A percentile compares a stretch with the other conserved stretches of the same genome.
phyloP scores from a whole-genome alignment of 2,113 vertebrate species.

The Galbula dea region DNA sequence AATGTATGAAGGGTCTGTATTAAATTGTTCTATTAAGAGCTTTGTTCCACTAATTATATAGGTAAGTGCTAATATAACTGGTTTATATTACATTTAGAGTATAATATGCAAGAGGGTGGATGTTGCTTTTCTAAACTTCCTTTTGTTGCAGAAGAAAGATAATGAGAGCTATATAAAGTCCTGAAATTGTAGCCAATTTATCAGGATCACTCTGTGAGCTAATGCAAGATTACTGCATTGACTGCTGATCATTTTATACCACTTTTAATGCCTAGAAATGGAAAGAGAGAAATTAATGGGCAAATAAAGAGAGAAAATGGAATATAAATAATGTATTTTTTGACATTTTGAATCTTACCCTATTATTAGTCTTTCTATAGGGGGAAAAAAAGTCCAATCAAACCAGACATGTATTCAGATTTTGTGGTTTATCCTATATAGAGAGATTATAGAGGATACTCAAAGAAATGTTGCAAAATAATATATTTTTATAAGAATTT shows the following conservation, averaged over 20 bases:
- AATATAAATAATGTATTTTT: slow-evolving; percentile 34
- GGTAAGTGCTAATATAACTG: slow-evolving; percentile 9
- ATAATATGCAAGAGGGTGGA: not conserved
- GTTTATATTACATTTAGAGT: slow-evolving; percentile 50
- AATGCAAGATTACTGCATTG: slow-evolving; percentile 3
- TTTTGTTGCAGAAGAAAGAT: slow-evolving; percentile 44
- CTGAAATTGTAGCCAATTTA: slow-evolving; percentile 52
- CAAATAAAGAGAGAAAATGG: slow-evolving; percentile 52
- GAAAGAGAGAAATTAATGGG: slow-evolving; percentile 48
- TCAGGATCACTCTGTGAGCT: slow-evolving; percentile 31
- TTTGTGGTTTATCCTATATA: not conserved
- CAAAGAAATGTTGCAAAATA: not conserved
- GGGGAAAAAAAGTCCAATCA: not conserved
- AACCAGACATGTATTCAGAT: slow-evolving; percentile 24
- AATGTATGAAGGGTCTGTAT: not conserved
- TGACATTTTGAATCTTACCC: slow-evolving; percentile 24
- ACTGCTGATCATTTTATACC: slow-evolving; percentile 48
- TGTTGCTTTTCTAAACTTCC: slow-evolving; percentile 23
- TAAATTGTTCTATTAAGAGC: not conserved
- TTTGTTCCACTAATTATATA: slow-evolving; percentile 29
- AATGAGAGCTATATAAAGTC: slow-evolving; percentile 54
- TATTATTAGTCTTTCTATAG: slow-evolving; percentile 35
- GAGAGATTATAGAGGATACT: not conserved
- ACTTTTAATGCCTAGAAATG: slow-evolving; percentile 47
- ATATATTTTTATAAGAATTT: not conserved